A percentile compares a stretch with the other conserved stretches of the same genome.
These are phyloP conservation scores for Drosophila setosimentum DNA, from an alignment of 2,888 invertebrate species.

Conservation along the genomic window DNA sequence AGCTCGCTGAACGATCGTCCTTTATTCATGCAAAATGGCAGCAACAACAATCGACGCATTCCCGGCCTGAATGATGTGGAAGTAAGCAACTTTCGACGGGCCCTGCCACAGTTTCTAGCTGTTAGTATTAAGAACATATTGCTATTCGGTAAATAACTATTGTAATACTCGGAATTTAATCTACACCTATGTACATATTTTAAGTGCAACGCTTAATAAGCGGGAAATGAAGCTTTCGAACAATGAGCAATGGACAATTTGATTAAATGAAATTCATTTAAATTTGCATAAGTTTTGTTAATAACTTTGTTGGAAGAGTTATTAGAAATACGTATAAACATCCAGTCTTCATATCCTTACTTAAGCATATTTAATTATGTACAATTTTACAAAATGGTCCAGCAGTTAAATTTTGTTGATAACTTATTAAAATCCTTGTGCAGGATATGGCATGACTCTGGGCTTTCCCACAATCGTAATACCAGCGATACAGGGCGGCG, in stretches of 20 bases:
- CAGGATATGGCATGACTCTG: constrained; percentile 91
- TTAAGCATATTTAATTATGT: background rate
- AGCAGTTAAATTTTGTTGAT: background rate
- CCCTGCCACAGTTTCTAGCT: constrained; percentile 91
- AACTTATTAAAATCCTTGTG: background rate
- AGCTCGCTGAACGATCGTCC: constrained; percentile 83
- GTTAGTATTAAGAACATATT: constrained; percentile 92
- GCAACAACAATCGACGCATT: constrained; percentile 54
- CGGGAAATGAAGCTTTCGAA: constrained; percentile 39
- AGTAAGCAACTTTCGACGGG: constrained; percentile 86
- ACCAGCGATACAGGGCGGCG: constrained; percentile 88
- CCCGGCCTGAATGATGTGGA: constrained; percentile 69
- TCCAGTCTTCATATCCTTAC: constrained; percentile 35
- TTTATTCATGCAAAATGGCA: constrained; percentile 83
- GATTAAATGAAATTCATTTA: background rate
- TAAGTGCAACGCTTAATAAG: background rate
- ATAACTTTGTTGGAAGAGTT: background rate
- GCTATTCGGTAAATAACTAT: constrained; percentile 87
- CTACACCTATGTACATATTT: constrained; percentile 3
- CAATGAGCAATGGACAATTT: constrained; percentile 12
- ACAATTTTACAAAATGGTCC: background rate
- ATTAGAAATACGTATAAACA: background rate
- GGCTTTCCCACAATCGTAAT: constrained; percentile 93
- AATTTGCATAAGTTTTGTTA: background rate
- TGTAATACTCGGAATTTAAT: constrained; percentile 25